Percentiles rank a stretch among this genome's conserved stretches.
phyloP scores from a whole-genome alignment of 2,888 invertebrate species.

The Caradrina clavipalpis region DNA sequence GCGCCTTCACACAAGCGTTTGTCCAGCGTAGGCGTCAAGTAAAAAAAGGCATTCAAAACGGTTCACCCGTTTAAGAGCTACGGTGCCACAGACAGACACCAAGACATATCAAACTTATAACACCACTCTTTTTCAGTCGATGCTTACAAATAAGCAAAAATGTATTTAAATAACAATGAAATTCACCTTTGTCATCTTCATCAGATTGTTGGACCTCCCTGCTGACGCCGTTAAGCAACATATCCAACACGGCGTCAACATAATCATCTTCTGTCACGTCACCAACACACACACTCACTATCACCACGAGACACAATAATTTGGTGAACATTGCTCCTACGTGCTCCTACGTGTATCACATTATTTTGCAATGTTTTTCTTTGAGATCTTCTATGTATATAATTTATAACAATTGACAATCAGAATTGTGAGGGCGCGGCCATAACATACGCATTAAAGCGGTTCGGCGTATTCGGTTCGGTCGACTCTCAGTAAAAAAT shows the following conservation, averaged over 20 bases:
- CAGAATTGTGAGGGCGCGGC: slow-evolving; percentile 6
- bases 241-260: slow-evolving; percentile 70
- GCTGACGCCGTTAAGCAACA: slow-evolving; percentile 71
- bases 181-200: slow-evolving; percentile 63
- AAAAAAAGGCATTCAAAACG: no score
- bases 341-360: slow-evolving; percentile 19
- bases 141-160: no score
- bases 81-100: no score
- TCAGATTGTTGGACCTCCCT: slow-evolving; percentile 47
- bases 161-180: no score
- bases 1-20: no score
- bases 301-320: slow-evolving; percentile 44
- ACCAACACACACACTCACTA: slow-evolving; percentile 41
- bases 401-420: slow-evolving; percentile 19
- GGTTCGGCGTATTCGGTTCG: no score
- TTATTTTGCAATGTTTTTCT: slow-evolving; percentile 24
- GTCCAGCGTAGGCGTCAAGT: no score
- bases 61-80: no score
- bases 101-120: no score
- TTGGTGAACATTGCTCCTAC: slow-evolving; percentile 53
- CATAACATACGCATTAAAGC: not conserved
- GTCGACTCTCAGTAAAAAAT: no score
- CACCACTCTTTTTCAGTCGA: no score
- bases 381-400: slow-evolving; percentile 18
- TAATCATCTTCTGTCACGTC: slow-evolving; percentile 63